Evolutionary conservation across 2,113 vertebrate species (phyloP).

Genomic region (Mobula hypostoma): DNA sequence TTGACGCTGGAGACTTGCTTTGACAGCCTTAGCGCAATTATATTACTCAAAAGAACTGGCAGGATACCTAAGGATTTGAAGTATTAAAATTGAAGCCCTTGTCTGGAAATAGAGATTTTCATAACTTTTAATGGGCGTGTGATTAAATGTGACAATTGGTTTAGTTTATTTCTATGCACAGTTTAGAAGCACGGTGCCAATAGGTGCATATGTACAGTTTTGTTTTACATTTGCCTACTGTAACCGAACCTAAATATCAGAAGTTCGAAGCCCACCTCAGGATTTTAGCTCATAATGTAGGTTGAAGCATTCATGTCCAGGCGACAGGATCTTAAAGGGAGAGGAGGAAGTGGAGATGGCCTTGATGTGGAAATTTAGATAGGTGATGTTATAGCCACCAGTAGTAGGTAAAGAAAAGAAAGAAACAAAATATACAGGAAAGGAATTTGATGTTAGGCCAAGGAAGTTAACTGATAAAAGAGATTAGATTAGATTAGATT

Average conservation of each 20-base stretch:
- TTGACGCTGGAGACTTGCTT: slow-evolving; percentile 35
- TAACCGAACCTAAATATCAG: background rate
- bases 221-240: background rate
- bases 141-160: background rate
- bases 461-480: background rate
- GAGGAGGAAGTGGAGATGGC: background rate
- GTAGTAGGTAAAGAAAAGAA: background rate
- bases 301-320: too few species aligned
- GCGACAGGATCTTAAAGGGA: background rate
- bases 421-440: background rate
- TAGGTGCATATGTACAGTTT: background rate
- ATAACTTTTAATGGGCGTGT: slow-evolving; percentile 26
- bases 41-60: slow-evolving; percentile 35
- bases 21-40: slow-evolving; percentile 37
- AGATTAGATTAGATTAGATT: too few species aligned
- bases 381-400: background rate
- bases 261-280: background rate
- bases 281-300: background rate
- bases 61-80: slow-evolving; percentile 31
- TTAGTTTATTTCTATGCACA: background rate
- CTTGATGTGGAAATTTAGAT: background rate
- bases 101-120: slow-evolving; percentile 11
- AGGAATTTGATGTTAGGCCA: background rate
- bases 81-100: slow-evolving; percentile 34
- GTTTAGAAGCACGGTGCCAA: background rate